Conservation (phyloP, 2,113 vertebrate genomes). For the Seriola rivoliana region DNA sequence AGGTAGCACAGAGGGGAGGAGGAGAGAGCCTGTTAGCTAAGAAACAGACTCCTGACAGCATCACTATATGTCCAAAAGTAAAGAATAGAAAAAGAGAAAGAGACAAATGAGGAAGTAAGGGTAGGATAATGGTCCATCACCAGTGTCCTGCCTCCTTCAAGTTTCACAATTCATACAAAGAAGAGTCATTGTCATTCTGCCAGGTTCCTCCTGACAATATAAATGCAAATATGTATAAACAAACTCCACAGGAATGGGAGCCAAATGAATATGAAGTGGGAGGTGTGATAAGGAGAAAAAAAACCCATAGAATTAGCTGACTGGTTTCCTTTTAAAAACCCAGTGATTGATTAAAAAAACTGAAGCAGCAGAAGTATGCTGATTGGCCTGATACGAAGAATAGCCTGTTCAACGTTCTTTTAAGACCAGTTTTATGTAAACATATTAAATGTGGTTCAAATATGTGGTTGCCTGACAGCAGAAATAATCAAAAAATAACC, state of each 20-base stretch:
- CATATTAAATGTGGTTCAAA: conserved; percentile 20
- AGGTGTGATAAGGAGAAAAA: conserved; percentile 55
- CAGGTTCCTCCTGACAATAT: conserved; percentile 70
- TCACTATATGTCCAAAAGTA: conserved; percentile 17
- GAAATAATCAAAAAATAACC: background rate
- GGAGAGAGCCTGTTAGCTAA: conserved; percentile 67
- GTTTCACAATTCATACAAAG: conserved; percentile 44
- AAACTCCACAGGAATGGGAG: conserved; percentile 45
- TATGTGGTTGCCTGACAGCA: background rate
- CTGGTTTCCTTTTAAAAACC: conserved; percentile 46
- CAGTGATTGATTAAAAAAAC: conserved; percentile 26
- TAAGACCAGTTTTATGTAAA: background rate
- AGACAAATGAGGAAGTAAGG: conserved; percentile 25
- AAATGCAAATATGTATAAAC: conserved; percentile 81
- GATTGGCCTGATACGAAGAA: conserved; percentile 32
- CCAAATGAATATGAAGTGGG: conserved; percentile 60
- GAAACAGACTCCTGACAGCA: conserved; percentile 42
- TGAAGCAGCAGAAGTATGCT: conserved; percentile 17
- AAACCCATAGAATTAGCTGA: conserved; percentile 24
- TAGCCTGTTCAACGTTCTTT: background rate
- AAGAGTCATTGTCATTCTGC: conserved; percentile 71
- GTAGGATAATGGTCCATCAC: background rate
- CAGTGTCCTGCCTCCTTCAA: conserved; percentile 34
- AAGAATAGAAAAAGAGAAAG: conserved; percentile 29
- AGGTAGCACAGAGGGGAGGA: conserved; percentile 63